phyloP scores from a whole-genome alignment of 1,140 invertebrate species.

The Euglossa dilemma region DNA sequence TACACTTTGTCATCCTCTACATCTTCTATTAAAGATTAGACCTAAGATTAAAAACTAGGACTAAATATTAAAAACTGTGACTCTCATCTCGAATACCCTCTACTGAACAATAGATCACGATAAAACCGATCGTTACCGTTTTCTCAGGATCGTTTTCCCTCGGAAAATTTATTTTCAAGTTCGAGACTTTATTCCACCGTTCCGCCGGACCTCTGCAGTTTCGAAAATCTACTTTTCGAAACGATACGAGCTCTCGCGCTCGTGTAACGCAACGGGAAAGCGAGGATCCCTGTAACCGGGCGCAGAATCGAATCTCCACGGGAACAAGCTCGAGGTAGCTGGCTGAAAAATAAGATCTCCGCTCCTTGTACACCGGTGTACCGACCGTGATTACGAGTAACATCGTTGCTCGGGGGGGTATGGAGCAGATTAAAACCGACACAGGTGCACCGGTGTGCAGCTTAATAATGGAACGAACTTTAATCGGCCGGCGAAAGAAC shows the following conservation, averaged over 20 bases:
- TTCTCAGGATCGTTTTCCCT: neutral
- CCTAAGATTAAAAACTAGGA: no score
- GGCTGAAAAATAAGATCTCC: slow-evolving; percentile 12
- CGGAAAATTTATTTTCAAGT: neutral
- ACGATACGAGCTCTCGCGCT: neutral
- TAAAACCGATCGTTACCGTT: neutral
- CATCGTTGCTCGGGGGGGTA: neutral
- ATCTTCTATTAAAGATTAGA: no score
- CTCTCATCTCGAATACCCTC: no score
- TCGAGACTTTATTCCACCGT: neutral
- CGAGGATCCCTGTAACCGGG: neutral
- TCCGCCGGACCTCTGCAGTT: slow-evolving; percentile 1
- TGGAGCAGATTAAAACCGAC: slow-evolving; percentile 5
- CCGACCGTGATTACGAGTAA: neutral
- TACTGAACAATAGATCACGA: neutral
- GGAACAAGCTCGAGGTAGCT: neutral
- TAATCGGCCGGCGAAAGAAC: slow-evolving; percentile 10
- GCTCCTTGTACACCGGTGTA: neutral
- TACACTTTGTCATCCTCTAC: no score
- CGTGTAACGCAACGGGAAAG: no score
- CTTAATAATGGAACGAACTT: slow-evolving; percentile 19
- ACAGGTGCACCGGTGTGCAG: neutral
- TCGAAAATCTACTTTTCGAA: slow-evolving; percentile 10
- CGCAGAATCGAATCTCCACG: neutral
- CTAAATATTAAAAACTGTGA: no score